Evolutionary conservation across 2,113 vertebrate species (phyloP).

Genomic region (Chrysemys picta): DNA sequence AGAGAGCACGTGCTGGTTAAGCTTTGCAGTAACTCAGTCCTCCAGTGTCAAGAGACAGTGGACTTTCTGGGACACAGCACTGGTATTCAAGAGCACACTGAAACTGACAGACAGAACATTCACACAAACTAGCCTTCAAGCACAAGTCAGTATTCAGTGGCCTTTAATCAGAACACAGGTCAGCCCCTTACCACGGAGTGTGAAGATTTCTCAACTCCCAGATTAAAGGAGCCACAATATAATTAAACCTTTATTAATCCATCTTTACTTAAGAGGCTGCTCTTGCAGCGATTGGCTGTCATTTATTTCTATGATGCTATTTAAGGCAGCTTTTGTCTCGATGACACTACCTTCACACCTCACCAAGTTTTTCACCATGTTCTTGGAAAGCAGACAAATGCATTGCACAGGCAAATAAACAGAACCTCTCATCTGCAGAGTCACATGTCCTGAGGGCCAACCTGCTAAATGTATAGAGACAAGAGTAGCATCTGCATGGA

Average conservation of each 20-base stretch:
- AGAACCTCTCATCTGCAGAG: neutral
- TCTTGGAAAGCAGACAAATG: neutral
- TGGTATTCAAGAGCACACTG: fast-evolving
- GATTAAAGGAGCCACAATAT: neutral
- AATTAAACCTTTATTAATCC: neutral
- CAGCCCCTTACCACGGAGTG: neutral
- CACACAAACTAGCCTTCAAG: neutral
- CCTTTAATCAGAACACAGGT: neutral
- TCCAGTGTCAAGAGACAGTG: neutral
- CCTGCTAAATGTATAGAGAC: fast-evolving
- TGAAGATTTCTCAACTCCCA: neutral
- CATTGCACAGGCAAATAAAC: neutral
- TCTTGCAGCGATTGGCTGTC: fast-evolving
- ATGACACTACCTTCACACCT: neutral
- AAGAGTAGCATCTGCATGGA: fast-evolving
- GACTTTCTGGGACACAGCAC: fast-evolving
- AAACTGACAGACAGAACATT: neutral
- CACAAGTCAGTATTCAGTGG: neutral
- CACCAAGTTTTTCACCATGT: neutral
- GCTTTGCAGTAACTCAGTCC: neutral
- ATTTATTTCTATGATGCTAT: neutral
- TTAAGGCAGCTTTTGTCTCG: neutral
- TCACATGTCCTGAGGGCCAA: neutral
- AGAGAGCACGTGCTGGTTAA: neutral
- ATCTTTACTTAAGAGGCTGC: neutral